Conservation (phyloP, 2,113 vertebrate species). For the Lucifuga dentata region DNA sequence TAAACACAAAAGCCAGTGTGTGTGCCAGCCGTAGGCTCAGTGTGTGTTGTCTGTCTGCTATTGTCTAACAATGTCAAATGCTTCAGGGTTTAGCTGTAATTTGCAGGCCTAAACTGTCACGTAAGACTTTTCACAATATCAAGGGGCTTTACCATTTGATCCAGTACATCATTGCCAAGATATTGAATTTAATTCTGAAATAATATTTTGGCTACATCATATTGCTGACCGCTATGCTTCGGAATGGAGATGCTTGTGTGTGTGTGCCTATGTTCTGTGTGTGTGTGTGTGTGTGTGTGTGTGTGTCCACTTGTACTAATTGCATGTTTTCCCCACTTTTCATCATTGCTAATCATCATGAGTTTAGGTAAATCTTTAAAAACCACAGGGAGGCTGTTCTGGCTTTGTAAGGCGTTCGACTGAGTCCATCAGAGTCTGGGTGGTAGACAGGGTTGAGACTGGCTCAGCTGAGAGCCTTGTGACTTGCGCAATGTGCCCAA, state of each 20-base stretch:
- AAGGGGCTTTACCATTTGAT: constrained; percentile 51
- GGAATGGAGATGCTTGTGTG: constrained; percentile 19
- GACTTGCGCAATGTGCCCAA: constrained; percentile 57
- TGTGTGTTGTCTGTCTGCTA: constrained; percentile 23
- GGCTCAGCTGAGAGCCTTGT: constrained; percentile 76
- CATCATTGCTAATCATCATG: constrained; percentile 63
- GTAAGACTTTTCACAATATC: constrained; percentile 60
- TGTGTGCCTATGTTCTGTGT: constrained; percentile 3
- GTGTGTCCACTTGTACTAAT: constrained; percentile 14
- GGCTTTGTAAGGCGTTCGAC: constrained; percentile 56
- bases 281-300: constrained; percentile 1
- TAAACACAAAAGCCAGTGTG: constrained; percentile 8
- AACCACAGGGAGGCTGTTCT: constrained; percentile 49
- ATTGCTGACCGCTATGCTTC: constrained; percentile 39
- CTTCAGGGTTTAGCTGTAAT: constrained; percentile 43
- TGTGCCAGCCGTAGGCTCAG: not conserved
- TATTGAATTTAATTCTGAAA: constrained; percentile 59
- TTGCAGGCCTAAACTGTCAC: constrained; percentile 50
- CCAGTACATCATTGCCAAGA: constrained; percentile 46
- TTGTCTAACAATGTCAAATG: constrained; percentile 53
- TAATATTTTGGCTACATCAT: constrained; percentile 63
- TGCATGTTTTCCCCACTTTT: constrained; percentile 60
- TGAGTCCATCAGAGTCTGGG: constrained; percentile 64
- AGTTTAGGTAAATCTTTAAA: constrained; percentile 57
- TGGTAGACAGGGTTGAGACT: constrained; percentile 65